Evolutionary conservation across 2,113 vertebrate species (phyloP), one percentile per base, ranked within the genome.

Genomic region (Brienomyrus brachyistius): DNA sequence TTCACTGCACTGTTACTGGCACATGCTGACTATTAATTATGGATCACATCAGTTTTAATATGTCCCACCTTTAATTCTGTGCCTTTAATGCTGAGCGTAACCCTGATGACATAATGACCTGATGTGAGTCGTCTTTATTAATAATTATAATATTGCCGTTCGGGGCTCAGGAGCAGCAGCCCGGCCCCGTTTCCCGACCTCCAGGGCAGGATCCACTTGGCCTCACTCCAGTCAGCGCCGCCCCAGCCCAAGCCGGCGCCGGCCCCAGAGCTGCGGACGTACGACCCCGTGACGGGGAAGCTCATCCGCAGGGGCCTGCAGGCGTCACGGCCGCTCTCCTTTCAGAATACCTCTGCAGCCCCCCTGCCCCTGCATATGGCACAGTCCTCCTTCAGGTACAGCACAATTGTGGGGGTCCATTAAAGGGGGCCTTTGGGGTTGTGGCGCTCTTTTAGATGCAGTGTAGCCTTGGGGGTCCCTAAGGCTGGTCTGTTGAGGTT

Each of bases 251-350:
- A 95, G 94, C 92, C 91, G 4, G 95, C 94, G 0, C 92, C 96
- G 4, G 94, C 95, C 86, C 98, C 97, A 0, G 95, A 95, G 91
- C 89, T 94, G 6, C 95, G 97, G 5, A 96, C 97, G 82, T 99
- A 99, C 3, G 97, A 99, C 91, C 94, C 97, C 0, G 96, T 97
- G 91, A 99, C 98, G 0, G 98, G 98, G 88, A 99, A 98, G 91
- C 96, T 99, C 70, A 98, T 98, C 93, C 96, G 98, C 77, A 96
- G 96, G 84, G 95, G 95, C 0, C 91, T 92, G 54, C 96, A 94
- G 91, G 91, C 56, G 17, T 91, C 90, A 9, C 94, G 90, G 35
- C 95, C 95, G 3, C 90, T 94, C 0, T 52, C 94, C 50, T 97
- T 95, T 92, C 92, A 95, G 88, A 97, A 97, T 59, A 88, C 94